Conservation (phyloP, 2,113 vertebrate species). For the Podocnemis expansa region DNA sequence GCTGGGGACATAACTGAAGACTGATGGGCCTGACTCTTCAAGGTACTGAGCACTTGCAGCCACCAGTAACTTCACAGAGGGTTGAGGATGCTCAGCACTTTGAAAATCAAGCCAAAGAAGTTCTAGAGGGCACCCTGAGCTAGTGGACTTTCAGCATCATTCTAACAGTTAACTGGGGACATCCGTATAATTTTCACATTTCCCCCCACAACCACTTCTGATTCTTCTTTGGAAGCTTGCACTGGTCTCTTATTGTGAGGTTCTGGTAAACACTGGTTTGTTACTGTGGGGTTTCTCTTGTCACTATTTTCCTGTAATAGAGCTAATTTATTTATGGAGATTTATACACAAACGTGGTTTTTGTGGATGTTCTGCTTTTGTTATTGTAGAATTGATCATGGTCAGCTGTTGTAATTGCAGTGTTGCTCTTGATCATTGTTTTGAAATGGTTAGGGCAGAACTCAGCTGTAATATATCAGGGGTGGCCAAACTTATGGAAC, state of each 20-base stretch:
- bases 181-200: neutral
- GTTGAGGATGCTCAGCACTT: neutral
- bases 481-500: too few relatives aligned
- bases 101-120: neutral
- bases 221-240: neutral
- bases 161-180: neutral
- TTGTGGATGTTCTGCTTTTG: neutral
- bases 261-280: neutral
- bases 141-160: neutral
- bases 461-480: too few relatives aligned
- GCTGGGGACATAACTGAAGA: neutral
- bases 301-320: neutral
- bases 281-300: neutral
- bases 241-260: neutral
- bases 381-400: fast-evolving
- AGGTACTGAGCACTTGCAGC: neutral
- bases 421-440: neutral
- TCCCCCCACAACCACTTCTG: neutral
- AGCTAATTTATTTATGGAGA: neutral
- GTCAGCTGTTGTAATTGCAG: neutral
- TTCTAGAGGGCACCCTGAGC: neutral
- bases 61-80: neutral
- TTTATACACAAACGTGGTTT: neutral
- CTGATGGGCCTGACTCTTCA: neutral
- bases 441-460: neutral